These are phyloP conservation scores for Rhinichthys klamathensis DNA, from an alignment of 2,113 vertebrate species.

Conservation along the genomic window DNA sequence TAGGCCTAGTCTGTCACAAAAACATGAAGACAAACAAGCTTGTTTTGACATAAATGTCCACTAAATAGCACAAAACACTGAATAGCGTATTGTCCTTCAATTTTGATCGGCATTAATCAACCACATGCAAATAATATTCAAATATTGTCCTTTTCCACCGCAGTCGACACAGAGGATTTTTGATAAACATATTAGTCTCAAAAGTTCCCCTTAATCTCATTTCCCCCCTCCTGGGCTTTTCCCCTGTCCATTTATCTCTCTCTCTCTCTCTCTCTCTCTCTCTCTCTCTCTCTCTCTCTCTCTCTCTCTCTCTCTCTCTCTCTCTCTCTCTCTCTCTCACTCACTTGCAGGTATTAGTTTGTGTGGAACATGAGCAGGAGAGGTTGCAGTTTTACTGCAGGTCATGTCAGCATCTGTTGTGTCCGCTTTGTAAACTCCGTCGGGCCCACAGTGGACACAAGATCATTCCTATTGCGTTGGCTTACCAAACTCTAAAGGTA, in stretches of 20 bases:
- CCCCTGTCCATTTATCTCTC: not conserved
- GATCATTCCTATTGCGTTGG: slow-evolving; percentile 87
- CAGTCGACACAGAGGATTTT: not conserved
- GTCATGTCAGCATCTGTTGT: slow-evolving; percentile 89
- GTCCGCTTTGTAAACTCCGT: slow-evolving; percentile 89
- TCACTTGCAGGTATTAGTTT: slow-evolving; percentile 83
- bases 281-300: not conserved
- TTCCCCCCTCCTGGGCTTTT: not conserved
- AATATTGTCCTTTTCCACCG: not conserved
- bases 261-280: not conserved
- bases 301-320: not conserved
- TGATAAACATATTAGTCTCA: not conserved
- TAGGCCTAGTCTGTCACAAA: too few relatives aligned
- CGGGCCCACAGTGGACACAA: slow-evolving; percentile 91
- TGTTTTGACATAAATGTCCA: too few relatives aligned
- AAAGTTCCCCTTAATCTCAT: not conserved
- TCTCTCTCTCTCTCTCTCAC: not conserved
- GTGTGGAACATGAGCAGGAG: slow-evolving; percentile 93
- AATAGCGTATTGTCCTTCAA: too few relatives aligned
- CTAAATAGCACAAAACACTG: too few relatives aligned
- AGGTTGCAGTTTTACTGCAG: slow-evolving; percentile 92
- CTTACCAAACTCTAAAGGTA: slow-evolving; percentile 95
- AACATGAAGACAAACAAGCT: too few relatives aligned
- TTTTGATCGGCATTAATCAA: too few relatives aligned
- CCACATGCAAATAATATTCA: not conserved